Base-by-base conservation (phyloP, 1,140 invertebrate genomes). In the Pararge aegeria region DNA sequence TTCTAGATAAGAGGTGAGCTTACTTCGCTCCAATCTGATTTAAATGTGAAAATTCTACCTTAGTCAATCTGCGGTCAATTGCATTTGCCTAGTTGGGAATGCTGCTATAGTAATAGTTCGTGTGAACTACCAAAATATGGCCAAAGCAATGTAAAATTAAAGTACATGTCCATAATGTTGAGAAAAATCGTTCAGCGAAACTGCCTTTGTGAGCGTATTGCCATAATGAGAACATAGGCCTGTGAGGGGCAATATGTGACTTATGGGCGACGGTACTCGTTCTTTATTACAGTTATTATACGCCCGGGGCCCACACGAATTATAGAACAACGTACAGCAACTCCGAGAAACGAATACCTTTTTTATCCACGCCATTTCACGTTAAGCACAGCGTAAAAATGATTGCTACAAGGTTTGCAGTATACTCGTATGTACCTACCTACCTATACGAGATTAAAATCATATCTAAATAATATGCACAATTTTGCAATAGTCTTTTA, bases 221-320 rank as follows among this genome's bases (percentile, higher is more conserved):
- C 63, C 58, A 58, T 79, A 80, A 75, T 77, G 68, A 60, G 61
- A 65, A 48, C 64, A 46, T 40, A 58, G 55, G 34, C 61, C 58
- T 61, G 64, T 68, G 60, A 64, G 42, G 51, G 42, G 70, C 64
- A 61, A 61, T 64, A 71, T 80, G 80, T 86, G 80, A 86, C 83
- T 86, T 83, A 86, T 86, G 80, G 69, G 58, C 62, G 51, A 48
- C 61, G 34, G 60, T 73, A 70, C 65, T 46, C 53, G 65, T 69
- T 63, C 61, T 78, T 83, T 83, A 86, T 84, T 83, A 84, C 83
- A 73, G 81, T 86, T 80, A 86, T 86, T 86, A 83, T 68, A 48
- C 48, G 75, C 79, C 63, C 55, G 60, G 61, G 72, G 78, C 73
- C 34, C 64, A 66, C 72, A 72, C 74, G 74, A 79, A 80, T 82